phyloP scores from a whole-genome alignment of 1,140 invertebrate genomes.

The Telenomus remus region DNA sequence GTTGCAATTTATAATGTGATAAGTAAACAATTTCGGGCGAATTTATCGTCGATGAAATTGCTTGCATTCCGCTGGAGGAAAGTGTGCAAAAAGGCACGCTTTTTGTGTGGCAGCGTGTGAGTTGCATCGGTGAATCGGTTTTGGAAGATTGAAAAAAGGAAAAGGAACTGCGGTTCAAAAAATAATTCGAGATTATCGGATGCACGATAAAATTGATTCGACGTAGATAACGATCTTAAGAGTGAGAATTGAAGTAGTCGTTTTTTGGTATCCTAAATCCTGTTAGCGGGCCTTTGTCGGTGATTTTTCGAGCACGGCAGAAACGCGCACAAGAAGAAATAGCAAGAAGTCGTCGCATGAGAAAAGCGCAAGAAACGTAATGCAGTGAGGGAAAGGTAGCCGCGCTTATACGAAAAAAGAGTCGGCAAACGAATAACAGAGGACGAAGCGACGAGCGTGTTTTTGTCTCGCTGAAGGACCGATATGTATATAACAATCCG shows the following conservation, averaged over 20 bases:
- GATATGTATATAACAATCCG: conserved; percentile 19
- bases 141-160: no score
- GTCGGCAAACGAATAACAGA: conserved; percentile 25
- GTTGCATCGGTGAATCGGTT: no score
- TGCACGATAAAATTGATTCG: conserved; percentile 53
- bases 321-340: conserved; percentile 54
- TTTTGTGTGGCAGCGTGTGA: no score
- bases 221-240: conserved; percentile 44
- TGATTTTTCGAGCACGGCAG: conserved; percentile 67
- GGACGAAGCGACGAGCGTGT: conserved; percentile 33
- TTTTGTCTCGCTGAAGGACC: conserved; percentile 35
- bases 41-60: no score
- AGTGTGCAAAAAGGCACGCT: no score
- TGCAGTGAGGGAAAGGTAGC: conserved; percentile 42
- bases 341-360: conserved; percentile 50
- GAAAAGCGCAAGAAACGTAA: conserved; percentile 53
- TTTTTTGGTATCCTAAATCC: conserved; percentile 65
- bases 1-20: no score
- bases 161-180: neutral
- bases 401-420: conserved; percentile 28
- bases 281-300: conserved; percentile 69
- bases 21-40: no score
- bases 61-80: no score
- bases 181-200: conserved; percentile 36
- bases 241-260: conserved; percentile 67